phyloP scores from a whole-genome alignment of 2,113 vertebrate species.

The Illadopsis cleaveri region DNA sequence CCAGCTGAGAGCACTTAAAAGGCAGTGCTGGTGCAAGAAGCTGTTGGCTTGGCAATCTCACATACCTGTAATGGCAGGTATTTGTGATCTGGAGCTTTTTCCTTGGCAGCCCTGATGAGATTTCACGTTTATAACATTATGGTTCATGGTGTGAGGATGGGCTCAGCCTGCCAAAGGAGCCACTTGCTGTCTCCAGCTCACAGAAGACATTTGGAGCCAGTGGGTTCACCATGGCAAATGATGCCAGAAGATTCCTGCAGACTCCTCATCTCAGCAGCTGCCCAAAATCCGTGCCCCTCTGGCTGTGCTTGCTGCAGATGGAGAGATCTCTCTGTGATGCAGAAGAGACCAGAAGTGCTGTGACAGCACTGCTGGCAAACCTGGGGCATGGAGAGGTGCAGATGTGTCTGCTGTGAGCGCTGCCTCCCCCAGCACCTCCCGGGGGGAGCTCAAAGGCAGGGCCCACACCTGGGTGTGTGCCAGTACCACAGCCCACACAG shows the following conservation, averaged over 20 bases:
- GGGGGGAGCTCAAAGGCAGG: background rate
- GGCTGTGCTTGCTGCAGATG: background rate
- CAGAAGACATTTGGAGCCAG: background rate
- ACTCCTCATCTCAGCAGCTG: background rate
- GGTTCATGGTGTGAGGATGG: background rate
- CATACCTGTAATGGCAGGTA: background rate
- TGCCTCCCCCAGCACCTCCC: background rate
- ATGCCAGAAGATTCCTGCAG: background rate
- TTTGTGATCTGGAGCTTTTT: background rate
- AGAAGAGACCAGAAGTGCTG: background rate
- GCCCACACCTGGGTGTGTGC: background rate
- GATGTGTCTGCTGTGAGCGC: background rate
- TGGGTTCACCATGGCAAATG: rapidly evolving
- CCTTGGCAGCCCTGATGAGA: background rate
- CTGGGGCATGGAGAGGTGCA: background rate
- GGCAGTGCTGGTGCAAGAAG: background rate
- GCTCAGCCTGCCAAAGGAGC: background rate
- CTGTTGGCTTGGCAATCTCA: background rate
- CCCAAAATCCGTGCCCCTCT: background rate
- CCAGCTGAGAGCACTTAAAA: background rate
- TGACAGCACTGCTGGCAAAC: background rate
- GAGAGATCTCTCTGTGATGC: background rate
- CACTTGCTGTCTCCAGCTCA: background rate
- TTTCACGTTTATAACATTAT: background rate
- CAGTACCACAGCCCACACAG: rapidly evolving